These are phyloP conservation scores for Phorcus lineatus DNA, from an alignment of 2,888 invertebrate genomes.

Conservation along the genomic window DNA sequence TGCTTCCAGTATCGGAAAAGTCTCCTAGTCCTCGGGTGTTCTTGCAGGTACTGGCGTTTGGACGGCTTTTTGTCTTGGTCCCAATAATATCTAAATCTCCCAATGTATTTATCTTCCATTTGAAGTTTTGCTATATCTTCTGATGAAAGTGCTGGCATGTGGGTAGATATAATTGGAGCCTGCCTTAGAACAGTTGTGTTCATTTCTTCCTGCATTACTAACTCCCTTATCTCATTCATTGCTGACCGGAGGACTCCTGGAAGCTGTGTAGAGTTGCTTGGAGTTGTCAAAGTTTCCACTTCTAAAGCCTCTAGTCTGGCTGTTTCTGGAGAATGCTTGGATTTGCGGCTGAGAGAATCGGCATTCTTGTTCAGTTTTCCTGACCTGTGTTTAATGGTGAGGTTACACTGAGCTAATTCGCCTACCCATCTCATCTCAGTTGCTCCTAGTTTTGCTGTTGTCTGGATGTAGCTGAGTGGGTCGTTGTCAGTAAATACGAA, in stretches of 20 bases:
- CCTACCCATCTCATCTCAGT: conserved; percentile 35
- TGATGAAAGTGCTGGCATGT: not conserved
- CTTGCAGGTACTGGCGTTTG: not conserved
- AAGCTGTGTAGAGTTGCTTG: not conserved
- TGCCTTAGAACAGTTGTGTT: not conserved
- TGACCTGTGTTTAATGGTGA: no score
- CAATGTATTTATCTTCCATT: not conserved
- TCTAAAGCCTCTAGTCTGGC: not conserved
- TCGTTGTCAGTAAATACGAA: conserved; percentile 36
- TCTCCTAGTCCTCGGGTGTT: not conserved
- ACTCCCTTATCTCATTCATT: not conserved
- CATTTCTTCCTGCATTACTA: not conserved
- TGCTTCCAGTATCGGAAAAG: conserved; percentile 9
- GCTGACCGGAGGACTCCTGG: no score
- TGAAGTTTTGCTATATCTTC: not conserved
- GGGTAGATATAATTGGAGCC: not conserved
- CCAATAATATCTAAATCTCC: not conserved
- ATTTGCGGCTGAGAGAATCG: conserved; percentile 41
- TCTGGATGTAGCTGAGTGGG: conserved; percentile 38
- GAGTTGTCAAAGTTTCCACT: not conserved
- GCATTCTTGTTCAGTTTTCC: conserved; percentile 40
- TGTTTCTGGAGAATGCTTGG: no score
- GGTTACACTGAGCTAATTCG: no score
- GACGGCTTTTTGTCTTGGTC: not conserved
- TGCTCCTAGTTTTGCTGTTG: conserved; percentile 43